A percentile compares a stretch with the other conserved stretches of the same genome.
These are phyloP conservation scores for Aspidoscelis tigris DNA, from an alignment of 2,113 vertebrate species.

Conservation along the genomic window DNA sequence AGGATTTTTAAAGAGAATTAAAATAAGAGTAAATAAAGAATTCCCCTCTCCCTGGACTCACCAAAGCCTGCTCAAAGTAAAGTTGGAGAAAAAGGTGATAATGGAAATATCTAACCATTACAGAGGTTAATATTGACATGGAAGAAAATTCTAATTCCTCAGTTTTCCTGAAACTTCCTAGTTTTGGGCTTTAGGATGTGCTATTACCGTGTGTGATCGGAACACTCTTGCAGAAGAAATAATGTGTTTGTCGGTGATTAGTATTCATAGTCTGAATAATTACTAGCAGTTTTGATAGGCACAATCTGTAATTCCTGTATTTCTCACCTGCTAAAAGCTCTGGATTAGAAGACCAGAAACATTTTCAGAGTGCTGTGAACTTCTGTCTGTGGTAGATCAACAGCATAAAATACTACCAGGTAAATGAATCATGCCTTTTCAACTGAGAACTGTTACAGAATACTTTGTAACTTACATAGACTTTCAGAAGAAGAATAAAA, in stretches of 20 bases:
- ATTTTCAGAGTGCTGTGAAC: not conserved
- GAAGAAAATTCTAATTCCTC: not conserved
- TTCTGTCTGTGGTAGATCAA: not conserved
- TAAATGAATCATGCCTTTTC: not conserved
- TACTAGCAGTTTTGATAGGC: not conserved
- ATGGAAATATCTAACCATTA: not conserved
- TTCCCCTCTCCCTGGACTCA: too few species aligned
- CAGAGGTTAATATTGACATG: not conserved
- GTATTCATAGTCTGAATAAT: not conserved
- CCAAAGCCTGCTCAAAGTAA: too few species aligned
- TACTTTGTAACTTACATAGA: not conserved
- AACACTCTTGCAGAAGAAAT: not conserved
- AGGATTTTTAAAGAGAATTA: not conserved
- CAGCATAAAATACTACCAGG: not conserved
- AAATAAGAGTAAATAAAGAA: not conserved
- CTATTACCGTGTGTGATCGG: not conserved
- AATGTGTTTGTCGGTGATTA: not conserved
- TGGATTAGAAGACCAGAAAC: conserved; percentile 1
- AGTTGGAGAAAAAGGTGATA: not conserved
- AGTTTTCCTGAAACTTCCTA: not conserved
- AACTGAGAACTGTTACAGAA: not conserved
- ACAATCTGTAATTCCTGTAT: not conserved
- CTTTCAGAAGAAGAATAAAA: conserved; percentile 8
- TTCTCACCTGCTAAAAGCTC: not conserved
- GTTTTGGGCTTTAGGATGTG: not conserved